A percentile compares a stretch with the other conserved stretches of the same genome.
Conservation (phyloP, 2,113 vertebrate genomes). For the Myiopsitta monachus region DNA sequence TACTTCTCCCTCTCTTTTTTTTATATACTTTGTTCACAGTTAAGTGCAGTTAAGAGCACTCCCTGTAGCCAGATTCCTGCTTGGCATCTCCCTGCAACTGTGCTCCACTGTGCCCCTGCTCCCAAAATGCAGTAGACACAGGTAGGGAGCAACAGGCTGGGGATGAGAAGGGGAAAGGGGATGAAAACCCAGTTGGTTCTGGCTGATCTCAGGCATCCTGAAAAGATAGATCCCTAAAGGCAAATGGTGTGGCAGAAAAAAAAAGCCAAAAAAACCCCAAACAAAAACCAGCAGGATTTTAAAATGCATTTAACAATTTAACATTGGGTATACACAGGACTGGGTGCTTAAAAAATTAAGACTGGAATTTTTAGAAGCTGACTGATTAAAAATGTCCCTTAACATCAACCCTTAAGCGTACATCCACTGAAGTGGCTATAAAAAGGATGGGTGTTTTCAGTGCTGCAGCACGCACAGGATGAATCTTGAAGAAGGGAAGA, state of each 20-base stretch:
- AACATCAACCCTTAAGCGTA: not conserved
- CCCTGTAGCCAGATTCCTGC: not conserved
- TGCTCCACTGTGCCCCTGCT: not conserved
- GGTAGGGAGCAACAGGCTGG: not conserved
- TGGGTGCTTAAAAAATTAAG: not conserved
- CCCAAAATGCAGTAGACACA: not conserved
- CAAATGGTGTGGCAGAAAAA: not conserved
- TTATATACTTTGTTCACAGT: not conserved
- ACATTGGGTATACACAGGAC: fast-evolving
- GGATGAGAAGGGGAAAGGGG: not conserved
- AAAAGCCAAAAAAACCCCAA: not conserved
- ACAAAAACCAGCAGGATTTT: not conserved
- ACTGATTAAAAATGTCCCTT: not conserved
- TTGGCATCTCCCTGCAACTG: not conserved
- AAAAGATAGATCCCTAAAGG: not conserved
- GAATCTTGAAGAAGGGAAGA: not conserved
- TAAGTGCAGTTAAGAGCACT: not conserved
- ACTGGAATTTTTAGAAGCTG: not conserved
- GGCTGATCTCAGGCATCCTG: not conserved
- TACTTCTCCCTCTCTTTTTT: not conserved
- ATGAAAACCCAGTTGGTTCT: not conserved
- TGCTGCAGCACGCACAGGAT: not conserved
- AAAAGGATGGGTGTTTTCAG: not conserved
- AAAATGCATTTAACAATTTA: not conserved
- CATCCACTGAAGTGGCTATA: not conserved